A percentile compares a stretch with the other conserved stretches of the same genome.
These are phyloP conservation scores for Chauna torquata DNA, from an alignment of 2,113 vertebrate species.

Conservation along the genomic window DNA sequence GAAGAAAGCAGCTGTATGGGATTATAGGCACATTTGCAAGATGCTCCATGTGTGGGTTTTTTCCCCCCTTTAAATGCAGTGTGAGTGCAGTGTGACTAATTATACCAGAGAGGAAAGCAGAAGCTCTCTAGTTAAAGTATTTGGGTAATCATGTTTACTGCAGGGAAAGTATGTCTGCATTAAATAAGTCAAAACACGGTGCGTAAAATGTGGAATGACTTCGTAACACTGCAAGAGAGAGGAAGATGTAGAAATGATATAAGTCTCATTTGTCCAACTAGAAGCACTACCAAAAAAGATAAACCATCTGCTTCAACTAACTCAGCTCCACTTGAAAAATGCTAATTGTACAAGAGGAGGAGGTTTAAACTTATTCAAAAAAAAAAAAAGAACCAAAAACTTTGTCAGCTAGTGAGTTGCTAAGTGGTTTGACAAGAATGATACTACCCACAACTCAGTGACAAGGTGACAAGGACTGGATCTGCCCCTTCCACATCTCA, in stretches of 20 bases:
- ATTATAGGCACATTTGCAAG: slow-evolving; percentile 75
- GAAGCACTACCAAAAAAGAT: slow-evolving; percentile 78
- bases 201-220: slow-evolving; percentile 76
- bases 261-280: slow-evolving; percentile 82
- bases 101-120: slow-evolving; percentile 77
- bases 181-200: slow-evolving; percentile 86
- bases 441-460: not conserved
- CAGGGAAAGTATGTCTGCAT: slow-evolving; percentile 77
- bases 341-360: slow-evolving; percentile 76
- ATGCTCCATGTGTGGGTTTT: slow-evolving; percentile 67
- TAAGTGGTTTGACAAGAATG: slow-evolving; percentile 12
- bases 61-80: slow-evolving; percentile 65
- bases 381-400: not conserved
- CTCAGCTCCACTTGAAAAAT: slow-evolving; percentile 82
- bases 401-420: slow-evolving; percentile 36
- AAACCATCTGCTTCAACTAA: slow-evolving; percentile 84
- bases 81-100: slow-evolving; percentile 80
- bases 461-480: not conserved
- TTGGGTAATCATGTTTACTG: slow-evolving; percentile 84
- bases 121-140: slow-evolving; percentile 81
- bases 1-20: slow-evolving; percentile 74
- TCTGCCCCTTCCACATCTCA: not conserved
- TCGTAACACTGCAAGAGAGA: slow-evolving; percentile 71
- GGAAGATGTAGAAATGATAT: slow-evolving; percentile 76
- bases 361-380: slow-evolving; percentile 68